Conservation (phyloP, 2,797 vertebrate species). For the Parambassis ranga region DNA sequence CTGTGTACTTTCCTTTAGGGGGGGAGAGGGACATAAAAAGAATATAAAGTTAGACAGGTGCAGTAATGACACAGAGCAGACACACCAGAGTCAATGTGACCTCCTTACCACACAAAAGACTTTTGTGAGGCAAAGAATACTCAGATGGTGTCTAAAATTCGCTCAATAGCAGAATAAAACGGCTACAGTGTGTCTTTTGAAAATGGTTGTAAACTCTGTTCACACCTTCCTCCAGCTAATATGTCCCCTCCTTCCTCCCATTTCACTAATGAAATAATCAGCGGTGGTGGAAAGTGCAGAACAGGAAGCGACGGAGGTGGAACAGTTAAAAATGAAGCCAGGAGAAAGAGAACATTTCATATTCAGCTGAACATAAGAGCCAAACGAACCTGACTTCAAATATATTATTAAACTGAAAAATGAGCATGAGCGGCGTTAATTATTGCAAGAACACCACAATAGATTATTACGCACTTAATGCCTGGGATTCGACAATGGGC, state of each 20-base stretch:
- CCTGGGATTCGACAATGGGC: slow-evolving; percentile 7
- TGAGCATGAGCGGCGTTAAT: not conserved
- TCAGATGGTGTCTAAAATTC: no score
- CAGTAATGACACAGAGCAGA: no score
- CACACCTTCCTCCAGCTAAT: not conserved
- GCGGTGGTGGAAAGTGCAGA: not conserved
- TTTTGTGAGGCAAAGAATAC: not conserved
- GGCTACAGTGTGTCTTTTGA: not conserved
- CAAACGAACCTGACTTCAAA: slow-evolving; percentile 14
- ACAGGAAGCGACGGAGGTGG: not conserved
- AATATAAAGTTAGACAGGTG: slow-evolving; percentile 7
- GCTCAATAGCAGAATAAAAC: not conserved
- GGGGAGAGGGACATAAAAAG: slow-evolving; percentile 1
- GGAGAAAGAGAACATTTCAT: slow-evolving; percentile 9
- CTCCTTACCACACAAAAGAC: not conserved
- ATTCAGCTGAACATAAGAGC: not conserved
- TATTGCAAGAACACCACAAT: not conserved
- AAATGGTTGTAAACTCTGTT: not conserved
- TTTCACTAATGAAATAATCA: slow-evolving; percentile 31
- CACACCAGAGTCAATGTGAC: not conserved
- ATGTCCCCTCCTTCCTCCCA: not conserved
- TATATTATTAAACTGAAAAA: slow-evolving; percentile 32
- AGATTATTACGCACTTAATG: slow-evolving; percentile 23
- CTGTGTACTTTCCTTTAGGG: slow-evolving; percentile 90
- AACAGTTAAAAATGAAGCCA: not conserved